Evolutionary conservation across 2,113 vertebrate species (phyloP).

Genomic region (Gallinago paraguaiae): DNA sequence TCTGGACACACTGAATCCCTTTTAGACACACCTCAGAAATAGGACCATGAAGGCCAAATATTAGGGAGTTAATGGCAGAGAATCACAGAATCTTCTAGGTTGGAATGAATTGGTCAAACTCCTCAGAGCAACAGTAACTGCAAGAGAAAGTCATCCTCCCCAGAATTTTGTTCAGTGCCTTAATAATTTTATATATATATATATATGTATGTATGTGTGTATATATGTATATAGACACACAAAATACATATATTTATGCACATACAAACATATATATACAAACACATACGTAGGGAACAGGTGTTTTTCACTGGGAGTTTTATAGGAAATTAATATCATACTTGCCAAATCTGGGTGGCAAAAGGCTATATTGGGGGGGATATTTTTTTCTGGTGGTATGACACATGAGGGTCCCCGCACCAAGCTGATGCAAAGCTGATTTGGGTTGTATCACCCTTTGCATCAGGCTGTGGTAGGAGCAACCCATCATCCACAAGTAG

Average conservation of each 20-base stretch:
- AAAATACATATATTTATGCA: neutral
- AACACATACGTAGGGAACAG: neutral
- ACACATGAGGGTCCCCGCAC: neutral
- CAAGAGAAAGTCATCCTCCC: neutral
- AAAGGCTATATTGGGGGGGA: fast-evolving
- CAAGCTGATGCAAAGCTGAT: neutral
- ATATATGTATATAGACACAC: neutral
- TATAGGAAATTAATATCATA: neutral
- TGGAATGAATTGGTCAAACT: neutral
- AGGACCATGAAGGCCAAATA: neutral
- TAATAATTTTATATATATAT: neutral
- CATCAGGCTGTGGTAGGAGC: neutral
- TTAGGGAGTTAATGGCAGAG: neutral
- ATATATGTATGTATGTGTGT: neutral
- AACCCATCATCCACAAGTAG: neutral
- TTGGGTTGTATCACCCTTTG: neutral
- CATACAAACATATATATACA: neutral
- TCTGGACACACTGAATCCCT: fast-evolving
- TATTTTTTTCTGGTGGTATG: neutral
- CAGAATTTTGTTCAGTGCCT: neutral
- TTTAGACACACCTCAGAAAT: neutral
- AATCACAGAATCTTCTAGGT: too few species aligned
- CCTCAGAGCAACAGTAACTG: neutral
- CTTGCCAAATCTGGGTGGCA: neutral
- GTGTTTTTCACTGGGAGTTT: neutral